Evolutionary conservation across 2,797 vertebrate genomes (phyloP), one percentile per base, ranked within the genome.

Genomic region (Phataginus tricuspis): DNA sequence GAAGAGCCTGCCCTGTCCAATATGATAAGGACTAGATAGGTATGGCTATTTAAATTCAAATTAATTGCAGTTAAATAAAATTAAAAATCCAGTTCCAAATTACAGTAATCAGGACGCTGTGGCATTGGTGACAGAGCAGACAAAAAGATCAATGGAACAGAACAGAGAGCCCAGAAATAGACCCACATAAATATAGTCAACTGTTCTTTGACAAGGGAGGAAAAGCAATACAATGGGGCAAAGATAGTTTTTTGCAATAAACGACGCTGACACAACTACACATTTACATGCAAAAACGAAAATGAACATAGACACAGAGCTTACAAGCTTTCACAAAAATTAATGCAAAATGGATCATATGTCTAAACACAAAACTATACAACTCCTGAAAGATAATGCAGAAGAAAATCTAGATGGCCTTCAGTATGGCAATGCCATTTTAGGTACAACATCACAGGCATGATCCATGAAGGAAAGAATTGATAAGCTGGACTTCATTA

Each of bases 51-150:
- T 87, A 51, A 75, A 31, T 25, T 31, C 45, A 80, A 68, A 42
- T 86, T 88, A 61, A 53, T n/a, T 69, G 14, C 68, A 39, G n/a
- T 59, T 51, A 89, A 80, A 85, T 85, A 79, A 74, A 92, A 86
- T 90, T 37, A 55, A 93, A 94, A 90, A 59, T 84, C 34, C 23
- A 77, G 8, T 53, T 90, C 34, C 39, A 80, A 64, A 39, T 71
- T 86, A 79, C 2, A 83, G 23, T 86, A 53, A 95, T 51, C 64
- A 86, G 66, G 91, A 69, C 16, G n/a, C 45, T 51, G 25, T 63
- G 34, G 2, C 55, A 63, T 53, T 61, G 94, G 45, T 29, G n/a
- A 75, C 94, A 78, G 49, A 86, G 64, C 0, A 74, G 69, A 91
- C 16, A 42, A 63, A 45, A 71, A 63, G 75, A 79, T 59, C 7